Evolutionary conservation across 2,888 invertebrate genomes (phyloP).

Genomic region (Abscondita cerata): DNA sequence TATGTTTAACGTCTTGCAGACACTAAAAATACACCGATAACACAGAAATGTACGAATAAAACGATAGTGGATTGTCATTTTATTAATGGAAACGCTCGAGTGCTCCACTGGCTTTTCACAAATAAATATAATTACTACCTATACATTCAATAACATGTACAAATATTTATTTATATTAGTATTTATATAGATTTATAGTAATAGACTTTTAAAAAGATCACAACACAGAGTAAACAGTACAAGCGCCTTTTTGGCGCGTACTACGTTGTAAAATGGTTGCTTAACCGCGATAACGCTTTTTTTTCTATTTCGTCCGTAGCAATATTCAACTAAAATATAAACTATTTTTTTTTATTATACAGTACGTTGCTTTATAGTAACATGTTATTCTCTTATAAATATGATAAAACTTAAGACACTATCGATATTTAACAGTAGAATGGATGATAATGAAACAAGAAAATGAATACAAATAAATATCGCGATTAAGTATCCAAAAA

Average conservation of each 20-base stretch:
- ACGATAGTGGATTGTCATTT: slow-evolving; percentile 58
- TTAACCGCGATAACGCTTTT: slow-evolving; percentile 32
- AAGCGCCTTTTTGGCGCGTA: slow-evolving; percentile 45
- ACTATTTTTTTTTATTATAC: background rate
- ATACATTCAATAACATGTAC: slow-evolving; percentile 59
- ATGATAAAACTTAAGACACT: slow-evolving; percentile 9
- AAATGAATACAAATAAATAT: slow-evolving; percentile 13
- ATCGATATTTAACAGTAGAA: slow-evolving; percentile 7
- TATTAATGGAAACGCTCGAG: slow-evolving; percentile 49
- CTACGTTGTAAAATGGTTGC: slow-evolving; percentile 30
- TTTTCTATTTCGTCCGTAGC: slow-evolving; percentile 17
- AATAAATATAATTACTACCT: slow-evolving; percentile 40
- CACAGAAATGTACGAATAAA: slow-evolving; percentile 53
- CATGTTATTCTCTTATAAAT: background rate
- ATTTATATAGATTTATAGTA: slow-evolving; percentile 60
- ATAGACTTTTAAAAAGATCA: slow-evolving; percentile 62
- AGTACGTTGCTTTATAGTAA: background rate
- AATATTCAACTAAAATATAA: slow-evolving; percentile 7
- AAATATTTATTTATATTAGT: slow-evolving; percentile 57
- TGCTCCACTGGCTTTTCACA: slow-evolving; percentile 42
- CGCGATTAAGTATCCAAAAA: slow-evolving; percentile 33
- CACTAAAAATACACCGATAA: slow-evolving; percentile 54
- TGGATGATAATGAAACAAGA: slow-evolving; percentile 12
- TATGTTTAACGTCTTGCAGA: slow-evolving; percentile 54
- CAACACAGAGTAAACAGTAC: slow-evolving; percentile 60